Evolutionary conservation across 2,888 invertebrate genomes (phyloP).

Genomic region (Bugula neritina): DNA sequence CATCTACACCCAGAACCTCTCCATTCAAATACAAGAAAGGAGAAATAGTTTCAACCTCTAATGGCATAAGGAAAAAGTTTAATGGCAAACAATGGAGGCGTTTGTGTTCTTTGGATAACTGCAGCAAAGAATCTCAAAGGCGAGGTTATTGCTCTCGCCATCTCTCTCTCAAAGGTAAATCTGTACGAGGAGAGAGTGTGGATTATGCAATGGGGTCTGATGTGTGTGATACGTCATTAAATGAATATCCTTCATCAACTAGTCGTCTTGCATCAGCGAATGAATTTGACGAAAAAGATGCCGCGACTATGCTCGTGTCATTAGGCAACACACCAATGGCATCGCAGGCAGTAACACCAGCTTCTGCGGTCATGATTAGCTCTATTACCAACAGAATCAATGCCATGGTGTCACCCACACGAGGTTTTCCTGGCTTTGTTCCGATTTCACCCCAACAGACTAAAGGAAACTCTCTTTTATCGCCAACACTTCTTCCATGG

Average conservation of each 20-base stretch:
- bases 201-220: background rate
- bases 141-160: slow-evolving; percentile 94
- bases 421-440: slow-evolving; percentile 25
- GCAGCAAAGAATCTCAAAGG: slow-evolving; percentile 93
- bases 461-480: background rate
- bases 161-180: slow-evolving; percentile 69
- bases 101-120: slow-evolving; percentile 89
- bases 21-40: slow-evolving; percentile 65
- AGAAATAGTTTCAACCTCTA: slow-evolving; percentile 86
- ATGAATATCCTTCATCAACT: background rate
- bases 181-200: background rate
- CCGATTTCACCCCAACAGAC: slow-evolving; percentile 25
- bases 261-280: slow-evolving; percentile 7
- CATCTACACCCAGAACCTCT: slow-evolving; percentile 17
- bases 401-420: slow-evolving; percentile 21
- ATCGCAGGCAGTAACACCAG: background rate
- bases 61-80: slow-evolving; percentile 95
- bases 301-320: slow-evolving; percentile 91
- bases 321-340: slow-evolving; percentile 63
- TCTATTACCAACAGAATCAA: background rate
- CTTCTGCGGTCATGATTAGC: slow-evolving; percentile 1
- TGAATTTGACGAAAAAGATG: slow-evolving; percentile 79
- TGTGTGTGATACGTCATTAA: background rate
- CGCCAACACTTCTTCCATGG: slow-evolving; percentile 12
- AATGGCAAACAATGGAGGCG: slow-evolving; percentile 99